These are phyloP conservation scores for Chironex yamaguchii DNA, from an alignment of 30 jellyfish, hydroid and myxozoan genomes.

Conservation along the genomic window DNA sequence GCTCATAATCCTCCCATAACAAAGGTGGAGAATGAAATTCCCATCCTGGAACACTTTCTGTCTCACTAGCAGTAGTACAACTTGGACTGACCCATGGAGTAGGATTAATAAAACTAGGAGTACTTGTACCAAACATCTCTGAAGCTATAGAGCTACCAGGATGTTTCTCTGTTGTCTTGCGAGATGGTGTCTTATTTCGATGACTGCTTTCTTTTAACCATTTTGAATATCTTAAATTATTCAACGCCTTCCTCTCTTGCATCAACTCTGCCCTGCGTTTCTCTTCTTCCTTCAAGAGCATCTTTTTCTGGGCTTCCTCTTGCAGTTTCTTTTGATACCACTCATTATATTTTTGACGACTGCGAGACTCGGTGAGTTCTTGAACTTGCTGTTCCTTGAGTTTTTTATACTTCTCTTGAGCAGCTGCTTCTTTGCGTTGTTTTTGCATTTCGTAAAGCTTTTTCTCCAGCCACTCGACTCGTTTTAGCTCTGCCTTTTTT, in stretches of 20 bases:
- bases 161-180: neutral
- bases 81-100: conserved; percentile 67
- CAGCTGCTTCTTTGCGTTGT: conserved; percentile 48
- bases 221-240: conserved; percentile 41
- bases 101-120: conserved; percentile 77
- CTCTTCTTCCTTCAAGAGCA: neutral
- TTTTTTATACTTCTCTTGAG: conserved; percentile 64
- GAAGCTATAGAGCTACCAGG: neutral
- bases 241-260: neutral
- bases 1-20: conserved; percentile 73
- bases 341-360: conserved; percentile 31
- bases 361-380: conserved; percentile 31
- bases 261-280: neutral
- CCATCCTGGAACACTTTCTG: neutral
- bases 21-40: conserved; percentile 75
- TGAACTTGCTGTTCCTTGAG: conserved; percentile 64
- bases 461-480: conserved; percentile 66
- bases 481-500: conserved; percentile 46
- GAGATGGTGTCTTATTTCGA: neutral
- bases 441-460: conserved; percentile 60
- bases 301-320: conserved; percentile 10
- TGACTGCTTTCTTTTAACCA: conserved; percentile 42
- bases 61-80: neutral
- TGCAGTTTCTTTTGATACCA: conserved; percentile 56
- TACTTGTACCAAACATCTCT: conserved; percentile 15